These are phyloP conservation scores for Netelia virgata DNA, from an alignment of 2,888 invertebrate genomes.

Conservation along the genomic window DNA sequence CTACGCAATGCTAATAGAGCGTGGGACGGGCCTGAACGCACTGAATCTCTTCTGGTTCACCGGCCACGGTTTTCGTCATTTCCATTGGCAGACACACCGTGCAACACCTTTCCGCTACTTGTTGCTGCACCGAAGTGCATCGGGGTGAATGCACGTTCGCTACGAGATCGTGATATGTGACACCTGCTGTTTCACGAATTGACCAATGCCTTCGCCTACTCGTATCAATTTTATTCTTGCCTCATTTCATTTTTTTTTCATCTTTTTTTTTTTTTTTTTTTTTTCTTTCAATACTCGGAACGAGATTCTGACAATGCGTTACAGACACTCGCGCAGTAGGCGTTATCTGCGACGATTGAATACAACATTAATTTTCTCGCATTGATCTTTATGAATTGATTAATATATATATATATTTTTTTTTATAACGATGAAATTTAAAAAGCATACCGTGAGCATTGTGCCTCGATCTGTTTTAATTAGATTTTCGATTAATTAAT, in stretches of 20 bases:
- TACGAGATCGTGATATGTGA: conserved; percentile 31
- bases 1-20: conserved; percentile 74
- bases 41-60: conserved; percentile 68
- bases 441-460: no score
- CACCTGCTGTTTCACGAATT: conserved; percentile 65
- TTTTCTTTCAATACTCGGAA: neutral
- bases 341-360: conserved; percentile 12
- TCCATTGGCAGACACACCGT: conserved; percentile 30
- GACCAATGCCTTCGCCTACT: conserved; percentile 55
- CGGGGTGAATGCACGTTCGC: conserved; percentile 27
- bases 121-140: conserved; percentile 19
- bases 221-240: neutral
- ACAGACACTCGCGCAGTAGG: neutral
- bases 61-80: conserved; percentile 64
- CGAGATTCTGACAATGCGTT: neutral
- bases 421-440: neutral
- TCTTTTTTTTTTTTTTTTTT: no score
- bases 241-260: conserved; percentile 11
- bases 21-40: conserved; percentile 72
- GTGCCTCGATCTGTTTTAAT: no score
- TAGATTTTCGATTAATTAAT: no score
- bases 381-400: conserved; percentile 4
- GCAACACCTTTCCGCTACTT: conserved; percentile 13
- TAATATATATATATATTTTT: neutral
- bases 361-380: no score